phyloP scores from a whole-genome alignment of 53 echinoderm and acorn worm genomes.

The Patiria pectinifera region DNA sequence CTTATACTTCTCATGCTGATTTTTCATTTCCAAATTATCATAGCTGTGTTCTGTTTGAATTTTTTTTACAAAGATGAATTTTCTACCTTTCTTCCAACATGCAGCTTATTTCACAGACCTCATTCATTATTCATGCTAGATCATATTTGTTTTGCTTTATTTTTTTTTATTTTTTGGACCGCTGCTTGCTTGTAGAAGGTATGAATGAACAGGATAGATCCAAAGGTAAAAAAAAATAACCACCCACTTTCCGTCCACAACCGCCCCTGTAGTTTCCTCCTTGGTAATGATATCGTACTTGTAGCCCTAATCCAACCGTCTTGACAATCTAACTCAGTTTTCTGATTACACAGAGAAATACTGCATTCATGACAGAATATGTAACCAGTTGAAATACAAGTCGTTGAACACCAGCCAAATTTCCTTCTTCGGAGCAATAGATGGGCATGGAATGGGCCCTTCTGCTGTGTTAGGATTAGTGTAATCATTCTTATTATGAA shows the following conservation, averaged over 20 bases:
- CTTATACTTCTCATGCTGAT: background rate
- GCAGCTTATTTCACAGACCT: background rate
- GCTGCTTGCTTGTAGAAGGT: constrained; percentile 43
- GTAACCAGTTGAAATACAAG: no score
- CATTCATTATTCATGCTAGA: background rate
- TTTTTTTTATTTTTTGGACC: background rate
- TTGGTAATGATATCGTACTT: background rate
- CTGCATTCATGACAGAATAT: no score
- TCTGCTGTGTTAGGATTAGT: no score
- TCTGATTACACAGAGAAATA: background rate
- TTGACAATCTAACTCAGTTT: background rate
- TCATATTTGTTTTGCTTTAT: constrained; percentile 25
- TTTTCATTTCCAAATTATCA: background rate
- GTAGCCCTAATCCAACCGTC: background rate
- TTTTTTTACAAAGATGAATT: background rate
- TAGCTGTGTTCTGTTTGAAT: background rate
- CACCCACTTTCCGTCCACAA: background rate
- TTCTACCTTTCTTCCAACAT: background rate
- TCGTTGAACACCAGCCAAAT: no score
- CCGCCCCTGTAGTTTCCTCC: background rate
- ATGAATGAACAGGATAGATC: constrained; percentile 6
- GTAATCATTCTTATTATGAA: no score
- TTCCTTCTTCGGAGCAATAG: no score
- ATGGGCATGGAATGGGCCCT: no score
- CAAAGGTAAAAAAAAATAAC: constrained; percentile 11